Base-by-base conservation (phyloP, 2,888 invertebrate species). In the Lymantria dispar region DNA sequence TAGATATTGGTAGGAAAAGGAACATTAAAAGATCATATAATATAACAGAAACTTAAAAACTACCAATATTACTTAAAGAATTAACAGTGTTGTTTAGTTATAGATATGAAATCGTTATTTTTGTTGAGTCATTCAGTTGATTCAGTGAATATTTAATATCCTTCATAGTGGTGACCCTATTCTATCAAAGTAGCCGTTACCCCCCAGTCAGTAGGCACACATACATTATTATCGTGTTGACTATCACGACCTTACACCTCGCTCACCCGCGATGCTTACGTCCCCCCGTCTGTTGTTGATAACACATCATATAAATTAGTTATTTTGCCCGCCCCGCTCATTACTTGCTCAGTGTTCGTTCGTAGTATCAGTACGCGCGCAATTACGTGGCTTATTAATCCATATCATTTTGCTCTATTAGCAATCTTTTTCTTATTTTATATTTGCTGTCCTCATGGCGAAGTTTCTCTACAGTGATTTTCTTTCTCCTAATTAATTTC, bases 391-490 rank as follows among this genome's bases (percentile, higher is more conserved):
- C 52, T 48, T 44, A 38, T 14, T 11, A 47, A 45, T 62, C 56
- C 43, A 43, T 40, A 62, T 43, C 2, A 47, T 52, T 54, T 58
- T 60, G 54, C 55, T 46, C 13, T 14, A 45, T 47, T 50, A 37
- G 46, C 36, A 30, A n/a, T 48, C 22, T 8, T 41, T 15, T 43
- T 60, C n/a, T n/a, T 54, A 59, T 55, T 48, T 56, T 64, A 8
- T 48, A 50, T 61, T 62, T 50, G 51, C 53, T 43, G 72, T 77
- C 74, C 86, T 78, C 54, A 91, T 91, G 90, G 90, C 88, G 87
- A 90, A 90, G 70, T 90, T 87, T 60, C 70, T 81, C 45, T 76
- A 84, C 74, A 72, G 86, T 83, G 86, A 79, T 73, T 91, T 90
- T 58, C 76, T 91, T 37, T 91, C 91, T 60, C 91, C 91, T 33